These are phyloP conservation scores for Hyppa rectilinea DNA, from an alignment of 2,888 invertebrate species.

Conservation along the genomic window DNA sequence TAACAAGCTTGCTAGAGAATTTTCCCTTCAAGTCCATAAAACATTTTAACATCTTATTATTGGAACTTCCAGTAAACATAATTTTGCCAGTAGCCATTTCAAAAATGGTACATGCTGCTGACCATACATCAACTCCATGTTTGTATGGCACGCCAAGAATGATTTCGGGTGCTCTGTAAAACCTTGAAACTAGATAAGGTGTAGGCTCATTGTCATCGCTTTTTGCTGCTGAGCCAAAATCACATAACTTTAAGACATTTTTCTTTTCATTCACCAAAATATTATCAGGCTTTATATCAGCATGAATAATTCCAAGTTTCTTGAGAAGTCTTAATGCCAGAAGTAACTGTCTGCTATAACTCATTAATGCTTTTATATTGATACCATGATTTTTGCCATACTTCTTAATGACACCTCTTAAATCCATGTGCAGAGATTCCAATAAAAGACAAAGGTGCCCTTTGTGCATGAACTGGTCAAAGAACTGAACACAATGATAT, in stretches of 20 bases:
- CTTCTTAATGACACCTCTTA: constrained; percentile 97
- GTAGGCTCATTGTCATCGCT: constrained; percentile 98
- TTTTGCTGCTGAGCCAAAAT: constrained; percentile 99
- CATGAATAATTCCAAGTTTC: constrained; percentile 98
- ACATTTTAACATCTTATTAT: constrained; percentile 99
- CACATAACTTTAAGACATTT: constrained; percentile 98
- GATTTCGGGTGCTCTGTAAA: constrained; percentile 99
- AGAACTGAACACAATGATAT: constrained; percentile 96
- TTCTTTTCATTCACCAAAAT: constrained; percentile 99
- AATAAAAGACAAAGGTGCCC: constrained; percentile 99
- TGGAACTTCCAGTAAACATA: constrained; percentile 98
- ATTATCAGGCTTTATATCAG: constrained; percentile 99
- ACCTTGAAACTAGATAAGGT: constrained; percentile 99
- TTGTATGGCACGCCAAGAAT: constrained; percentile 99
- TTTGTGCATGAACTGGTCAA: constrained; percentile 98
- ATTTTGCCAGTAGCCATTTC: constrained; percentile 99
- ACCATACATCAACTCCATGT: constrained; percentile 99
- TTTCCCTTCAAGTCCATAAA: constrained; percentile 99
- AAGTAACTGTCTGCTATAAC: constrained; percentile 98
- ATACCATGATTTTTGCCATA: constrained; percentile 99
- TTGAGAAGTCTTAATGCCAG: constrained; percentile 97
- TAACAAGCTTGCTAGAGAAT: constrained; percentile 98
- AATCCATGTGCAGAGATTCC: constrained; percentile 98
- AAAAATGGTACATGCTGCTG: constrained; percentile 99
- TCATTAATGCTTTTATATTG: constrained; percentile 98